These are phyloP conservation scores for Drosophila eohydei DNA, from an alignment of 2,888 invertebrate species.

Conservation along the genomic window DNA sequence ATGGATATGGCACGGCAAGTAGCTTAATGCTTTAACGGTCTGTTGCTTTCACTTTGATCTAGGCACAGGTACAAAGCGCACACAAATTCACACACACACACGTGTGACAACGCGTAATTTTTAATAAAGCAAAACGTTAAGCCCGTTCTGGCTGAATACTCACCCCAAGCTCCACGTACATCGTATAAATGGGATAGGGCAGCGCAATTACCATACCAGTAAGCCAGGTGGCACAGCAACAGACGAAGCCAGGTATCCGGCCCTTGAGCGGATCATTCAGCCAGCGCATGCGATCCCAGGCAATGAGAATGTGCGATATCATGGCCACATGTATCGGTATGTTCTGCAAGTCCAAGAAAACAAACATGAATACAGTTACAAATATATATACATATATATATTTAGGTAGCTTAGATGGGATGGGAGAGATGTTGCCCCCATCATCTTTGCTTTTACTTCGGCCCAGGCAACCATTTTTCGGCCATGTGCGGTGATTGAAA, in stretches of 20 bases:
- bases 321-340: conserved; percentile 90
- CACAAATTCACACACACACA: conserved; percentile 4
- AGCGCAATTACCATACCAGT: conserved; percentile 89
- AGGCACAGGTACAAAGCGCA: conserved; percentile 17
- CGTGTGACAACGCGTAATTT: conserved; percentile 40
- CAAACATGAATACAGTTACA: conserved; percentile 7
- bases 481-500: conserved; percentile 63
- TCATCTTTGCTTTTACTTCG: conserved; percentile 44
- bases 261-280: conserved; percentile 88
- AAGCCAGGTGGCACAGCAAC: conserved; percentile 90
- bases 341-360: conserved; percentile 86
- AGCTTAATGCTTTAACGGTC: conserved; percentile 61
- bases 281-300: conserved; percentile 89
- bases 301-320: conserved; percentile 89
- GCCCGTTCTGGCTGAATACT: conserved; percentile 78
- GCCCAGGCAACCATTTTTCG: conserved; percentile 54
- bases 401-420: neutral
- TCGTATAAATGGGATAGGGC: conserved; percentile 90
- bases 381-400: neutral
- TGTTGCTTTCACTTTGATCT: conserved; percentile 66
- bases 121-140: conserved; percentile 42
- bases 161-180: conserved; percentile 89
- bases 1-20: conserved; percentile 20
- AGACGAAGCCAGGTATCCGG: conserved; percentile 88
- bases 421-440: neutral